These are phyloP conservation scores for Oreortyx pictus DNA, from an alignment of 2,797 vertebrate genomes.

Conservation along the genomic window DNA sequence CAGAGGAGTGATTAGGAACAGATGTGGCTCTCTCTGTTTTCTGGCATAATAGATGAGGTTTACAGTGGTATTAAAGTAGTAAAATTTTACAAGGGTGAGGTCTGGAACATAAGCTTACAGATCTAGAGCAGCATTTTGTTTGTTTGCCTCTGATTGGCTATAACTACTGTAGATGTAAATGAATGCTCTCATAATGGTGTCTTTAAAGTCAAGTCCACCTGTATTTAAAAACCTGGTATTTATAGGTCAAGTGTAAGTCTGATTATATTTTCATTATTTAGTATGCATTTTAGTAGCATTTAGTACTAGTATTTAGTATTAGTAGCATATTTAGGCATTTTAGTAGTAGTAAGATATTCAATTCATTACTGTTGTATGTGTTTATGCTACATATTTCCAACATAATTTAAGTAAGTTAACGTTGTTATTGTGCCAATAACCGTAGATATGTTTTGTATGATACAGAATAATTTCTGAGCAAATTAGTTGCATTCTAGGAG, in stretches of 20 bases:
- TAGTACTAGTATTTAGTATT: no score
- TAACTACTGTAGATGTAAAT: neutral
- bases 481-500: neutral
- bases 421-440: constrained; percentile 13
- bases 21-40: neutral
- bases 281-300: neutral
- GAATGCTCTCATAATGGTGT: neutral
- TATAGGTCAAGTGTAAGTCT: neutral
- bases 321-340: no score
- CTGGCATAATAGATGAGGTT: neutral
- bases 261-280: neutral
- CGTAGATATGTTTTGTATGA: neutral
- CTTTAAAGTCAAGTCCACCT: neutral
- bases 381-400: neutral
- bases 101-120: neutral
- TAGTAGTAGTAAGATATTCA: neutral
- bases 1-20: neutral
- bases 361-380: neutral
- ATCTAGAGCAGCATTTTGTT: neutral
- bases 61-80: neutral
- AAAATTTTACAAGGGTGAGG: neutral
- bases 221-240: neutral
- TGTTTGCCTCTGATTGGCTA: neutral
- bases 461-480: neutral
- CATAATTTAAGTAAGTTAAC: constrained; percentile 1